phyloP scores from a whole-genome alignment of 1,140 invertebrate genomes.

The Aphidius gifuensis region DNA sequence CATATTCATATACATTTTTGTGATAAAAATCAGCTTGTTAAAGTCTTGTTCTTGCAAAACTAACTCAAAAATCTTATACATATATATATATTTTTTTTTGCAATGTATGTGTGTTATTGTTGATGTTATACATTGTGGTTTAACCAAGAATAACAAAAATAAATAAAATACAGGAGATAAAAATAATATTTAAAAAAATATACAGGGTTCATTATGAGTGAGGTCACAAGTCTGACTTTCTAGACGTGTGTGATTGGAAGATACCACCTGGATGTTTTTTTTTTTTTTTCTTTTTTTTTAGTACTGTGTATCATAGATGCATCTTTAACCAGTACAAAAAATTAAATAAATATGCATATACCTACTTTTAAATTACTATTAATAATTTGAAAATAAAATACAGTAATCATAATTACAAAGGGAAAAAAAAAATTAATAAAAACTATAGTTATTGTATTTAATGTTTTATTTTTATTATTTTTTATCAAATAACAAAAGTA shows the following conservation, averaged over 20 bases:
- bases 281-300: no score
- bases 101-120: conserved; percentile 12
- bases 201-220: conserved; percentile 29
- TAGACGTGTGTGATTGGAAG: conserved; percentile 45
- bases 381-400: no score
- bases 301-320: no score
- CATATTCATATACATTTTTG: conserved; percentile 1
- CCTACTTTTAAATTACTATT: no score
- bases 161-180: neutral
- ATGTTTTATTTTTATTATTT: no score
- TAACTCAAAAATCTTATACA: conserved; percentile 39
- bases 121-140: conserved; percentile 1
- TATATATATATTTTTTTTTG: conserved; percentile 4
- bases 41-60: conserved; percentile 31
- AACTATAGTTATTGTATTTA: no score
- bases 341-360: no score
- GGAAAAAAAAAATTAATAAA: no score
- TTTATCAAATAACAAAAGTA: no score
- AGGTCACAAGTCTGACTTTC: conserved; percentile 47
- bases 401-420: no score
- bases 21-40: conserved; percentile 54
- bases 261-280: conserved; percentile 29
- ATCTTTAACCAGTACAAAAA: no score
- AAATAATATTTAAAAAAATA: conserved; percentile 7
- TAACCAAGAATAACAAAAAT: conserved; percentile 3